Base-by-base conservation (phyloP, 2,888 invertebrate species). In the Troides aeacus region DNA sequence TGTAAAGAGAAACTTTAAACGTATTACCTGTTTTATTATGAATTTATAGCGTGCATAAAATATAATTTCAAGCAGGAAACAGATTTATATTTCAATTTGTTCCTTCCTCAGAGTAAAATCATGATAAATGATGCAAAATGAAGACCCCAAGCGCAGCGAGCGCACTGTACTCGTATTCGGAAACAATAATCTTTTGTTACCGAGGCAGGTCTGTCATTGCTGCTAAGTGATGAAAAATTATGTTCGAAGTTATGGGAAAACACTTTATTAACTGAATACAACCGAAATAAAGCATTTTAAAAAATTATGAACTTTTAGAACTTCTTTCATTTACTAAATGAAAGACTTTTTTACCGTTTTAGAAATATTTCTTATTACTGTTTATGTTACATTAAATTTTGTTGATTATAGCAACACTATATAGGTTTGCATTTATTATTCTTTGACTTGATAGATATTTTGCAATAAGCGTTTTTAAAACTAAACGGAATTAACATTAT, bases 101-200 rank as follows among this genome's bases (percentile, higher is more conserved):
- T 57, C 58, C 30, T 68, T 68, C 21, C 46, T 46, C 42, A 21
- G 30, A 1, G 62, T 58, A 23, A 58, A 68, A 62, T 68, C 62
- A 58, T 58, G 62, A 62, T 68, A 58, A 62, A 62, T 62, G 67
- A 57, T 57, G 24, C 46, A 58, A 68, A 68, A 68, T 46, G 58
- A 68, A 68, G 60, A 68, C 62, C 67, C 46, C 50, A 21, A 24
- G 42, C 62, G 61, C 57, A 39, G 66, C 61, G 46, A 64, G 58
- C 57, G 39, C 39, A 62, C 15, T 57, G 57, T 39, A 39, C 39
- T 18, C 18, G 50, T 36, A 36, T 42, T 62, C 58, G 24, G 57
- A 62, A 62, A 68, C 62, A 68, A 68, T 62, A 68, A 62, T 62
- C 46, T 62, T 68, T 68, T 68, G 67, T 68, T 58, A 62, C 42